Evolutionary conservation across 2,113 vertebrate species (phyloP), one percentile per base, ranked within the genome.

Genomic region (Seriola dumerili): DNA sequence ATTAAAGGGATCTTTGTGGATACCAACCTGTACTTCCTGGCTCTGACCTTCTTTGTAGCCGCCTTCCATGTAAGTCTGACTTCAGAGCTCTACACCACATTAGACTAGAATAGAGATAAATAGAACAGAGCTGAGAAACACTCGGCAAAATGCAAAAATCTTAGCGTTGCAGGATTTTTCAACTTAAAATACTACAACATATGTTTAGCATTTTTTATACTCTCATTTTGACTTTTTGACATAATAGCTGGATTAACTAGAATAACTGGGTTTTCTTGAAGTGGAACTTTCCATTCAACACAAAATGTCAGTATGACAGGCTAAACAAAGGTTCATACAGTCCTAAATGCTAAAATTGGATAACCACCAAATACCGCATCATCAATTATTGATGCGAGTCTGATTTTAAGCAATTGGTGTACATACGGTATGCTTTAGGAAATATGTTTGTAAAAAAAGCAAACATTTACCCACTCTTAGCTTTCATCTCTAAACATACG

Each of bases 1-100:
- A 97, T 99, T 32, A 99, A 99, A 90, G 98, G 98, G 32, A 99
- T 99, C 85, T 99, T 99, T 80, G 97, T 99, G n/a, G 98, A 99
- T 68, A 99, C 98, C 59, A 99, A 99, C 86, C 89, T 99, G 72
- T 99, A 99, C 85, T 98, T 99, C 88, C 85, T 99, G 59, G 98
- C 97, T 0, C 87, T 99, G 84, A 99, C 98, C 1, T 99, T 99
- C 93, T 97, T 99, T 13, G 98, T 99, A 0, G 98, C 98, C 4
- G 97, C 98, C 0, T 99, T 99, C 83, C 98, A 99, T 16, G 98
- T 99, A 93, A 97, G 97, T 89, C 16, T 29, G 13, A 7, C 9
- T 50, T 9, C 12, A 25, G 42, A 36, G 46, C 36, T 55, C 16
- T 8, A 3, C 19, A 32, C 0, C 29, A 63, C 38, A 58, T 50